Percentiles rank a stretch among this genome's conserved stretches.
Evolutionary conservation across 2,113 vertebrate genomes (phyloP).

Genomic region (Stegastes partitus): DNA sequence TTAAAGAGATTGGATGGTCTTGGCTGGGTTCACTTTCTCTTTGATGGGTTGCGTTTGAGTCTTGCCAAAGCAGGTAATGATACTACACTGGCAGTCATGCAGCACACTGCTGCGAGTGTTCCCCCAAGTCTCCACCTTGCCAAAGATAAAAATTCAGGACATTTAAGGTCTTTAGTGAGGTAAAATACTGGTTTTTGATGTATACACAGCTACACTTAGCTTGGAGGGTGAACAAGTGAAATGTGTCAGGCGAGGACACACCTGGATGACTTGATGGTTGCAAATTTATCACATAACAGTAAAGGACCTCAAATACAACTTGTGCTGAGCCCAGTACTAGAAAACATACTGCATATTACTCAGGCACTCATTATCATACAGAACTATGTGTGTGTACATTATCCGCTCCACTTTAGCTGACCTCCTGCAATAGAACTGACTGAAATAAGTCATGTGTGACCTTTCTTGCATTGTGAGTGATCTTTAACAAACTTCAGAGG

Average conservation of each 20-base stretch:
- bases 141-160: conserved; percentile 40
- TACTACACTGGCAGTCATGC: conserved; percentile 54
- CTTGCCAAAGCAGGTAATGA: conserved; percentile 78
- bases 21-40: conserved; percentile 70
- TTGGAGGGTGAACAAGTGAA: conserved; percentile 6
- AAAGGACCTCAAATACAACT: not conserved
- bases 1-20: conserved; percentile 76
- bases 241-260: not conserved
- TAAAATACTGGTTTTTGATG: conserved; percentile 32
- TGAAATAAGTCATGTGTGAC: conserved; percentile 10
- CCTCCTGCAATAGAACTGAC: not conserved
- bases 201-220: not conserved
- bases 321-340: not conserved
- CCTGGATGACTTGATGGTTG: not conserved
- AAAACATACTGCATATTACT: too few species aligned
- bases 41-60: conserved; percentile 66
- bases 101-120: conserved; percentile 48
- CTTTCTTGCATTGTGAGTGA: conserved; percentile 6
- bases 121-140: conserved; percentile 25
- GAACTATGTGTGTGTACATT: not conserved
- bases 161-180: conserved; percentile 34
- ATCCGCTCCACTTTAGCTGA: not conserved
- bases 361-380: conserved; percentile 2
- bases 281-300: not conserved
- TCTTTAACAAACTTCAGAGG: conserved; percentile 33